These are phyloP conservation scores for Hydrozoanthus tunicans DNA, from an alignment of 64 coral and sea anemone genomes.

Conservation along the genomic window DNA sequence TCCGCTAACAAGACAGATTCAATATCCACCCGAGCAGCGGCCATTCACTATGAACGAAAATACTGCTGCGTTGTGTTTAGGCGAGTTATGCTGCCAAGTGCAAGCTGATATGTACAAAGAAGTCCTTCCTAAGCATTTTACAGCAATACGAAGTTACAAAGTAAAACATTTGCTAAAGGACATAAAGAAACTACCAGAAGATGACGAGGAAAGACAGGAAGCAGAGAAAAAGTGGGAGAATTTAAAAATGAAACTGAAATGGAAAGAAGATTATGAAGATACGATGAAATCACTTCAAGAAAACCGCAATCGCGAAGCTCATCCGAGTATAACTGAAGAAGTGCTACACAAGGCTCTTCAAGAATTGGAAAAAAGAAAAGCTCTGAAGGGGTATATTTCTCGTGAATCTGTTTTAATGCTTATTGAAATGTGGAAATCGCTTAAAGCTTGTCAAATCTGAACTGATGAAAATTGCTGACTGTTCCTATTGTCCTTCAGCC, in stretches of 20 bases:
- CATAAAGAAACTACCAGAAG: conserved; percentile 8
- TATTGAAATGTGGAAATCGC: conserved; percentile 23
- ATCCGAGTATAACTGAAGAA: conserved; percentile 1
- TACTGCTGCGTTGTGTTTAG: background rate
- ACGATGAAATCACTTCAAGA: conserved; percentile 46
- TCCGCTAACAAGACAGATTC: background rate
- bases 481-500: background rate
- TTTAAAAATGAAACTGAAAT: conserved; percentile 23
- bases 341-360: background rate
- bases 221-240: conserved; percentile 23
- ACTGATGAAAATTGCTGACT: background rate
- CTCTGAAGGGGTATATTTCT: conserved; percentile 31
- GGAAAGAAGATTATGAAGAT: conserved; percentile 42
- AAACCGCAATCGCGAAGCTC: conserved; percentile 36
- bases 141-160: conserved; percentile 32
- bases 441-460: background rate
- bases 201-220: conserved; percentile 20
- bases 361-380: background rate
- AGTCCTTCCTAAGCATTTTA: conserved; percentile 18
- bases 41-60: background rate
- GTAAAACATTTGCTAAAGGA: conserved; percentile 19
- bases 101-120: conserved; percentile 10
- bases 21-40: background rate
- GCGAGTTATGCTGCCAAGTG: conserved; percentile 7
- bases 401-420: background rate